Evolutionary conservation across 2,797 vertebrate species (phyloP).

Genomic region (Novumbra hubbsi): DNA sequence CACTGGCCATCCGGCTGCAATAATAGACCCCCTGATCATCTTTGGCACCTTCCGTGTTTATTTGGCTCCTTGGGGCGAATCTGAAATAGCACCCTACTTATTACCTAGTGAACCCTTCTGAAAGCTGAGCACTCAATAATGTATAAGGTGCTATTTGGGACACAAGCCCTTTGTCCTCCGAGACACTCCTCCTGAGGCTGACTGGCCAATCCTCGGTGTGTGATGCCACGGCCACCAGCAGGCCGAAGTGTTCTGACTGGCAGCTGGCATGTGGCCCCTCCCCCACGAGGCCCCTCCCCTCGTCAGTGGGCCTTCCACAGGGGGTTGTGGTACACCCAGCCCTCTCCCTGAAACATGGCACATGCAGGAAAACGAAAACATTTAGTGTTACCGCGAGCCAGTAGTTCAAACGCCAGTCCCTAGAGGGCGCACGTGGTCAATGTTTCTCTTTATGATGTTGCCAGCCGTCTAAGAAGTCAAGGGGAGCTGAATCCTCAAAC

Average conservation of each 20-base stretch:
- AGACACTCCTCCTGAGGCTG: constrained; percentile 10
- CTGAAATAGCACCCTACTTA: neutral
- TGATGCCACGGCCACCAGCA: constrained; percentile 19
- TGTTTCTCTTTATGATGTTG: too few relatives aligned
- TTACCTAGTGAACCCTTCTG: neutral
- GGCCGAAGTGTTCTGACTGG: constrained; percentile 29
- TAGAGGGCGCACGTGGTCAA: too few relatives aligned
- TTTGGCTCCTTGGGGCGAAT: neutral
- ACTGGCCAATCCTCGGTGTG: constrained; percentile 24
- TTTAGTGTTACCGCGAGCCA: neutral
- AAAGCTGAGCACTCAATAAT: neutral
- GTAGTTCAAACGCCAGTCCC: too few relatives aligned
- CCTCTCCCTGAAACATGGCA: constrained; percentile 75
- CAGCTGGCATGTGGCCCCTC: constrained; percentile 20
- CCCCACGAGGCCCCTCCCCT: neutral
- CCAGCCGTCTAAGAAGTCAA: neutral
- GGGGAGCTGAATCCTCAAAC: neutral
- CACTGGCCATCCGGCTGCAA: neutral
- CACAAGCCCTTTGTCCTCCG: neutral
- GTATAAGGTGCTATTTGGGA: neutral
- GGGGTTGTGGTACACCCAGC: constrained; percentile 86
- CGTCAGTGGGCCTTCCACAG: constrained; percentile 88
- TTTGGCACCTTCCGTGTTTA: constrained; percentile 38
- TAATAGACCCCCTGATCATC: neutral
- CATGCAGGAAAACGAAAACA: neutral